phyloP scores from a whole-genome alignment of 2,797 vertebrate species.

The Microctenopoma stevenorrisi region DNA sequence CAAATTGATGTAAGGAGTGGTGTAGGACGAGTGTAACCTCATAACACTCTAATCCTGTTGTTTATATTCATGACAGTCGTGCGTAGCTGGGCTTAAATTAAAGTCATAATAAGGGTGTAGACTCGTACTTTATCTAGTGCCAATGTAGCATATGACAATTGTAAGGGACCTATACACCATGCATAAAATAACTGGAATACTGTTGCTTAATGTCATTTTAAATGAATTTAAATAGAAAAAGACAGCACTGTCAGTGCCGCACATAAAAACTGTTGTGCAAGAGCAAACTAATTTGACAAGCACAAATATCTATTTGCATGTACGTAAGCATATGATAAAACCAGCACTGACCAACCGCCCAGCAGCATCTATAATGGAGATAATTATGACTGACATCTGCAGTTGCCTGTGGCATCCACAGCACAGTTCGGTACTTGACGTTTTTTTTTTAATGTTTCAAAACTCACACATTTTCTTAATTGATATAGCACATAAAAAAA shows the following conservation, averaged over 20 bases:
- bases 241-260: neutral
- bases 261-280: slow-evolving; percentile 3
- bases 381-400: neutral
- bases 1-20: accelerated
- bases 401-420: neutral
- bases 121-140: neutral
- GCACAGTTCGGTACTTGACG: too few species aligned
- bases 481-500: neutral
- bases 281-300: neutral
- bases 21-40: neutral
- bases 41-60: neutral
- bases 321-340: slow-evolving; percentile 6
- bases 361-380: neutral
- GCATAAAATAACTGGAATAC: too few species aligned
- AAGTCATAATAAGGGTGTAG: neutral
- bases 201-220: slow-evolving; percentile 11
- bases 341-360: neutral
- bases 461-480: neutral
- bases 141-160: neutral
- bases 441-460: too few species aligned
- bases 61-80: slow-evolving; percentile 3
- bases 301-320: slow-evolving; percentile 26
- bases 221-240: slow-evolving; percentile 33
- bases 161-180: too few species aligned
- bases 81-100: slow-evolving; percentile 12